phyloP scores from a whole-genome alignment of 2,888 invertebrate genomes.

The Eristalis intricaria region DNA sequence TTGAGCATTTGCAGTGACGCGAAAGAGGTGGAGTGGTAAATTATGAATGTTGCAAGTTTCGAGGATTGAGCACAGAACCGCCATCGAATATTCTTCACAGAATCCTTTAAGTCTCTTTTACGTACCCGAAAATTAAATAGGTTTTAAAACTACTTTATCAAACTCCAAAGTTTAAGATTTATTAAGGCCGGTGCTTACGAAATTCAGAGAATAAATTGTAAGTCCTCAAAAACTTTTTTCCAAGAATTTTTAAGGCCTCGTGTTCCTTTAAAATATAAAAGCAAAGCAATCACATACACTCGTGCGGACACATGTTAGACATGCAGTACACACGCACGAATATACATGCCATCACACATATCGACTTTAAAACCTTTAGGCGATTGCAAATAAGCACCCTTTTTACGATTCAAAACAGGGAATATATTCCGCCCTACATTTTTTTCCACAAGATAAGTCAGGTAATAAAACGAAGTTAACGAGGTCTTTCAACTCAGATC shows the following conservation, averaged over 20 bases:
- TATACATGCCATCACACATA: background rate
- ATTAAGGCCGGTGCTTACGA: background rate
- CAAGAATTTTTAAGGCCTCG: background rate
- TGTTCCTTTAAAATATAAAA: background rate
- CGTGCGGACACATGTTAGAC: background rate
- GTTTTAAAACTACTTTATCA: too few species aligned
- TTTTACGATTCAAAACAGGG: background rate
- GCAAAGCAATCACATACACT: too few species aligned
- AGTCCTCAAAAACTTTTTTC: background rate
- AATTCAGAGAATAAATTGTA: background rate
- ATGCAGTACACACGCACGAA: background rate
- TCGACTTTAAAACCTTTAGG: background rate
- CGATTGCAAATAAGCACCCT: background rate
- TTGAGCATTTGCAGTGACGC: too few species aligned
- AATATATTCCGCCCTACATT: background rate
- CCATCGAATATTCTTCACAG: too few species aligned
- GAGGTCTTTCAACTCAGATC: background rate
- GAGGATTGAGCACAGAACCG: too few species aligned
- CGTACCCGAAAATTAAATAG: too few species aligned
- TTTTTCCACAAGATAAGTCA: background rate
- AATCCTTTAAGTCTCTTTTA: too few species aligned
- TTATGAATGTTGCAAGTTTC: too few species aligned
- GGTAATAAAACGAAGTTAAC: background rate
- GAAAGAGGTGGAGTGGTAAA: too few species aligned
- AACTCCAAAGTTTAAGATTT: background rate